Percentiles rank a stretch among this genome's conserved stretches.
Evolutionary conservation across 2,113 vertebrate species (phyloP).

Genomic region (Crotalus helleri): DNA sequence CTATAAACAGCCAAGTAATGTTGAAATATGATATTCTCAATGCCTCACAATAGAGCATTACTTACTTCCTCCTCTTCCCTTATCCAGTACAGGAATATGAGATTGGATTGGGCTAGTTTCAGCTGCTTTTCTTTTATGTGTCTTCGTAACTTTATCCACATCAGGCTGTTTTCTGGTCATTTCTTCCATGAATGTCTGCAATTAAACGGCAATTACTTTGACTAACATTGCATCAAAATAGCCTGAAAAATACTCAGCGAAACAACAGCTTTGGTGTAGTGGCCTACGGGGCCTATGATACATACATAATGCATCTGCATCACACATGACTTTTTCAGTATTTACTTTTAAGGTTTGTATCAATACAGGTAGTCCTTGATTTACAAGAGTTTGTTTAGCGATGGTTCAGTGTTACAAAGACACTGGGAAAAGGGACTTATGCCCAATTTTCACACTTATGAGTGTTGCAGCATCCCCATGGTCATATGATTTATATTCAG

Average conservation of each 20-base stretch:
- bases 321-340: background rate
- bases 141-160: conserved; percentile 98
- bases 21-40: background rate
- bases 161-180: conserved; percentile 99
- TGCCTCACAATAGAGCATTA: conserved; percentile 28
- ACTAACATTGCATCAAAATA: conserved; percentile 30
- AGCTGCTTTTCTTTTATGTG: conserved; percentile 87
- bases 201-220: conserved; percentile 38
- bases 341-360: background rate
- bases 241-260: background rate
- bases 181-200: conserved; percentile 96
- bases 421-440: background rate
- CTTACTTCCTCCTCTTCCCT: conserved; percentile 88
- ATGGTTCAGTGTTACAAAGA: background rate
- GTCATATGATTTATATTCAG: background rate
- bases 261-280: background rate
- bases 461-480: background rate
- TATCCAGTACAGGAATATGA: conserved; percentile 91
- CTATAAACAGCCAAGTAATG: conserved; percentile 33
- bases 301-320: background rate
- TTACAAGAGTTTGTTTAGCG: background rate
- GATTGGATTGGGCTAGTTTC: conserved; percentile 79
- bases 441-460: background rate
- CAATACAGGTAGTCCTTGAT: background rate
- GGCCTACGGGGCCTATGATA: background rate